Percentiles rank a stretch among this genome's conserved stretches.
phyloP scores from a whole-genome alignment of 2,797 vertebrate species.

The Crocodylus rhombifer region DNA sequence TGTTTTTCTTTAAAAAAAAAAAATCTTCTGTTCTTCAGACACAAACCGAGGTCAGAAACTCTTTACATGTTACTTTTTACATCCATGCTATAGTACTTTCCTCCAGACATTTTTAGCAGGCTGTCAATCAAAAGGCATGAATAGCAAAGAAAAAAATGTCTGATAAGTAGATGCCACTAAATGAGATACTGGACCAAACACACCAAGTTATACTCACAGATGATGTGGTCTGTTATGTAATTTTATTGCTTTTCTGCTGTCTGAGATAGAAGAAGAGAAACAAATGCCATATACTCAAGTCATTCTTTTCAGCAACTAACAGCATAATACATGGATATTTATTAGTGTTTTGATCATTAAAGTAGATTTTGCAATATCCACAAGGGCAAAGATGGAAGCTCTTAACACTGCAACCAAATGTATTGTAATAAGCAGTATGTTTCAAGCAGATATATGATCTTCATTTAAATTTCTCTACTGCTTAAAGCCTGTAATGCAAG shows the following conservation, averaged over 20 bases:
- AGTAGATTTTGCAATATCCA: constrained; percentile 30
- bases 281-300: constrained; percentile 46
- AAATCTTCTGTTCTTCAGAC: neutral
- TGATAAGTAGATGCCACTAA: constrained; percentile 36
- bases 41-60: neutral
- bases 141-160: constrained; percentile 18
- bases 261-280: neutral
- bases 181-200: constrained; percentile 25
- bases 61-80: too few species aligned
- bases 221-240: neutral
- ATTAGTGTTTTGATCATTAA: constrained; percentile 50
- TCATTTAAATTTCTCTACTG: constrained; percentile 6
- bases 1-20: neutral
- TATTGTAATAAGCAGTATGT: neutral
- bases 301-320: constrained; percentile 55
- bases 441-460: neutral
- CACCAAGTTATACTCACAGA: neutral
- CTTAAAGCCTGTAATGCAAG: constrained; percentile 11
- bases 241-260: constrained; percentile 60
- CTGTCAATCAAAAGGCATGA: constrained; percentile 5
- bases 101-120: constrained; percentile 9
- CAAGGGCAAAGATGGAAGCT: neutral
- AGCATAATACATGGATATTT: constrained; percentile 46
- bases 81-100: neutral
- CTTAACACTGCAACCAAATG: neutral